Conservation (phyloP, 2,888 invertebrate genomes). For the Seladonia tumulorum region DNA sequence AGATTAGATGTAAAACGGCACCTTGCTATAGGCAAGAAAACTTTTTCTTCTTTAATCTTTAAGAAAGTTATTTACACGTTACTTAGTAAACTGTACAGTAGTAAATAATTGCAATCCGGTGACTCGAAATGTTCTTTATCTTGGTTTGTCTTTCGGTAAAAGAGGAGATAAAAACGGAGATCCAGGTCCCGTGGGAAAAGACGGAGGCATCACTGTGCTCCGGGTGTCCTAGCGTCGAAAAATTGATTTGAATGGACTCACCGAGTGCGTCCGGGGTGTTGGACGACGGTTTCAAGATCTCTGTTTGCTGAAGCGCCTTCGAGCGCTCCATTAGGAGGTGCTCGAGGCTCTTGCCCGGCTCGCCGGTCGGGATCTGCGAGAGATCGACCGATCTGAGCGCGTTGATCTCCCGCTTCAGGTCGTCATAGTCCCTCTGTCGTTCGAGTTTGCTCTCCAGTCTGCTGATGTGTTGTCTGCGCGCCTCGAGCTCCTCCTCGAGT, state of each 20-base stretch:
- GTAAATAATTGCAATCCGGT: not conserved
- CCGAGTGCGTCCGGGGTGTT: slow-evolving; percentile 83
- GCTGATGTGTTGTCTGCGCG: slow-evolving; percentile 93
- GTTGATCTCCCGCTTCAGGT: slow-evolving; percentile 95
- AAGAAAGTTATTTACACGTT: too few relatives aligned
- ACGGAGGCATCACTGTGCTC: slow-evolving; percentile 5
- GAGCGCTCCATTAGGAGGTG: slow-evolving; percentile 91
- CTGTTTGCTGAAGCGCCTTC: slow-evolving; percentile 88
- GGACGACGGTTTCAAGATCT: slow-evolving; percentile 84
- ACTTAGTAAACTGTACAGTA: too few relatives aligned
- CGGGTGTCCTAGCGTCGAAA: slow-evolving; percentile 1
- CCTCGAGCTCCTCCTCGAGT: slow-evolving; percentile 95
- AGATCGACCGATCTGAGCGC: slow-evolving; percentile 92
- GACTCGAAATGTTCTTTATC: not conserved
- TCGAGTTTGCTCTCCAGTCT: slow-evolving; percentile 94
- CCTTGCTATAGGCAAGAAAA: too few relatives aligned
- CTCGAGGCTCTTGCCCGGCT: slow-evolving; percentile 87
- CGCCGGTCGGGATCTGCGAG: slow-evolving; percentile 85
- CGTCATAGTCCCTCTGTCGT: slow-evolving; percentile 96
- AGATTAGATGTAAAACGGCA: too few relatives aligned
- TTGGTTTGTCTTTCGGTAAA: not conserved
- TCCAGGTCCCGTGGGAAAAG: not conserved
- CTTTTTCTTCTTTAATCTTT: too few relatives aligned
- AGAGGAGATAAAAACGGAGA: not conserved
- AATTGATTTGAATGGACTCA: slow-evolving; percentile 73